phyloP scores from a whole-genome alignment of 2,888 invertebrate species.

The Brachynemurus nebulosus region DNA sequence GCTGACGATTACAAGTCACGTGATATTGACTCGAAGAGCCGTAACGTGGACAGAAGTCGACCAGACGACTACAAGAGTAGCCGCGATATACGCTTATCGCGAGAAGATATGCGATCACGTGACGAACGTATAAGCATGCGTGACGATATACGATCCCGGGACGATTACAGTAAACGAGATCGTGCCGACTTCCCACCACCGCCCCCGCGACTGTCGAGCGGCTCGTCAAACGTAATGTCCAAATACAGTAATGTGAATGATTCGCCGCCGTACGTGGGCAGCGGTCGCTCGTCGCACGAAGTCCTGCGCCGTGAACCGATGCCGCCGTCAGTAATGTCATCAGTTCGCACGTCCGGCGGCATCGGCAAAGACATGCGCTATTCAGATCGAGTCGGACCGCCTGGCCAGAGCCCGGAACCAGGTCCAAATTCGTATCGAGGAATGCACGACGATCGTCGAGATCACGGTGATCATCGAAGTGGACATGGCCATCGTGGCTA shows the following conservation, averaged over 20 bases:
- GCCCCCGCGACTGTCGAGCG: slow-evolving; percentile 2
- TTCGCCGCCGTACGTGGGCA: not conserved
- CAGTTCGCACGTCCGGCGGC: slow-evolving; percentile 11
- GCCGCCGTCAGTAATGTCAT: not conserved
- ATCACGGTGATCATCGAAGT: slow-evolving; percentile 20
- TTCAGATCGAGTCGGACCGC: slow-evolving; percentile 24
- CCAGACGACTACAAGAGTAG: not conserved
- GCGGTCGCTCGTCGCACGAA: not conserved
- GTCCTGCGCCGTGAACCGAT: slow-evolving; percentile 2
- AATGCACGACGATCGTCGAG: slow-evolving; percentile 20
- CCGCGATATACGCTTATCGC: not conserved
- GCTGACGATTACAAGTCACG: slow-evolving; percentile 2
- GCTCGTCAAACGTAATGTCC: not conserved
- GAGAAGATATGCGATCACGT: not conserved
- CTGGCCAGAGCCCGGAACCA: slow-evolving; percentile 24
- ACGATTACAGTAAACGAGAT: slow-evolving; percentile 5
- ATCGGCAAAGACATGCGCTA: slow-evolving; percentile 24
- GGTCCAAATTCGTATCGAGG: slow-evolving; percentile 21
- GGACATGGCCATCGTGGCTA: slow-evolving; percentile 31
- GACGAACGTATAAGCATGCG: not conserved
- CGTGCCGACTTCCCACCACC: slow-evolving; percentile 7
- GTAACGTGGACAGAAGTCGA: not conserved
- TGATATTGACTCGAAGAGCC: not conserved
- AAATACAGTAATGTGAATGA: slow-evolving; percentile 1
- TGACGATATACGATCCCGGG: not conserved